Base-by-base conservation (phyloP, 2,888 invertebrate genomes). In the Synergus gifuensis region DNA sequence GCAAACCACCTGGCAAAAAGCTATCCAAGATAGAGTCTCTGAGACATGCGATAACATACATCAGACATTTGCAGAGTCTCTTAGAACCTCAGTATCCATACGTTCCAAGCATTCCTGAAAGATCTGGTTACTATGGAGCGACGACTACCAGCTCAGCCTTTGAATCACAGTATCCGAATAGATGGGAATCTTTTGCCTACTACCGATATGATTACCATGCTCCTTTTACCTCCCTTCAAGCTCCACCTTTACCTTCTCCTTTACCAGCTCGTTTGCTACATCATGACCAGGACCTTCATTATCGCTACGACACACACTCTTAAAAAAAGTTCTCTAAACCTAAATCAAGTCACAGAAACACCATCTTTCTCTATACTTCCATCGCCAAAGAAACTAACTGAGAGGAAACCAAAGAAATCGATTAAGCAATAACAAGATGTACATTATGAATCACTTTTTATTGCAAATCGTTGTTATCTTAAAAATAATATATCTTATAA, bases 21-120 rank as follows among this genome's bases (percentile, higher is more conserved):
- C 94, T 97, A 86, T 97, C 97, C 16, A 97, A 97, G 93, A 97
- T 97, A 83, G 97, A 97, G 89, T 96, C 96, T 62, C 93, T 97
- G 16, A 94, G 97, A 95, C 96, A 92, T 92, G 96, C 96, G 62
- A 96, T 96, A 81, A 95, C 95, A 84, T 96, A 96, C 91, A 96
- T 96, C 85, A 93, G 95, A 46, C 95, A 96, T 87, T 92, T 96
- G 85, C 96, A 96, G 90, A 94, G 93, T 82, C 92, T 95, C 87
- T 89, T 95, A 78, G 93, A 92, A 79, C 91, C 90, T 0, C 89
- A 89, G 62, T 89, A 89, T 81, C 84, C 84, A 44, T 89, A 88
- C 77, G 83, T 85, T 67, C 86, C 89, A 5, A 85, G 83, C 44
- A 82, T 88, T 63, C 83, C 89, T 36, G 89, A 89, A 16, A 85